A percentile compares a stretch with the other conserved stretches of the same genome.
Evolutionary conservation across 2,113 vertebrate species (phyloP).

Genomic region (Prietella phreatophila): DNA sequence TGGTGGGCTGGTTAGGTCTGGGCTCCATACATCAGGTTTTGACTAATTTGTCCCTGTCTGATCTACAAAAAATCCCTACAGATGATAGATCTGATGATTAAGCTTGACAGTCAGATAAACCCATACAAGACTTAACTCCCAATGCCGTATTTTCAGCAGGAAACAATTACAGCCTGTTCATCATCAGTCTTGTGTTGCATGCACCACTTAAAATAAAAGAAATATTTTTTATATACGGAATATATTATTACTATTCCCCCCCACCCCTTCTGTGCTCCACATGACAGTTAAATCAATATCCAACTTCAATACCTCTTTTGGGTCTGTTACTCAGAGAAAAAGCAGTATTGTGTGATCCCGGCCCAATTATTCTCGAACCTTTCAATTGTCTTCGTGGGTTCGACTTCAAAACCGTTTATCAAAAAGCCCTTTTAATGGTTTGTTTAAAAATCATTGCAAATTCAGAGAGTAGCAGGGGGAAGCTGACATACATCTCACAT

Average conservation of each 20-base stretch:
- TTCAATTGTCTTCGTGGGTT: neutral
- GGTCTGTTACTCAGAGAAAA: neutral
- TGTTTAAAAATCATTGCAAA: conserved; percentile 8
- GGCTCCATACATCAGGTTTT: neutral
- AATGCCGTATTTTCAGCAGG: neutral
- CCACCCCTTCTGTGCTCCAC: neutral
- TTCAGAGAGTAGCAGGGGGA: conserved; percentile 11
- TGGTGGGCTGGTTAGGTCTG: neutral
- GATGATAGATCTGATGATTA: conserved; percentile 23
- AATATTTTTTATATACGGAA: neutral
- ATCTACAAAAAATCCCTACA: neutral
- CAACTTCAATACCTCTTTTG: neutral
- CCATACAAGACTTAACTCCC: neutral
- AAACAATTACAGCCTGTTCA: conserved; percentile 10
- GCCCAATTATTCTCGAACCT: conserved; percentile 23
- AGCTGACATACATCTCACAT: conserved; percentile 34
- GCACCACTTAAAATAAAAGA: neutral
- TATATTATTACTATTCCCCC: neutral
- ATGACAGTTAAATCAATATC: neutral
- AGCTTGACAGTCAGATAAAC: neutral
- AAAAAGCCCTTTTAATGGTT: conserved; percentile 12
- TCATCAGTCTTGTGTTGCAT: conserved; percentile 9
- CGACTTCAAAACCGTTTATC: neutral
- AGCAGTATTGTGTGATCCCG: neutral
- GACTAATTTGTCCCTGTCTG: neutral